Conservation (phyloP, 2,113 vertebrate species). For the Salvelinus namaycush region DNA sequence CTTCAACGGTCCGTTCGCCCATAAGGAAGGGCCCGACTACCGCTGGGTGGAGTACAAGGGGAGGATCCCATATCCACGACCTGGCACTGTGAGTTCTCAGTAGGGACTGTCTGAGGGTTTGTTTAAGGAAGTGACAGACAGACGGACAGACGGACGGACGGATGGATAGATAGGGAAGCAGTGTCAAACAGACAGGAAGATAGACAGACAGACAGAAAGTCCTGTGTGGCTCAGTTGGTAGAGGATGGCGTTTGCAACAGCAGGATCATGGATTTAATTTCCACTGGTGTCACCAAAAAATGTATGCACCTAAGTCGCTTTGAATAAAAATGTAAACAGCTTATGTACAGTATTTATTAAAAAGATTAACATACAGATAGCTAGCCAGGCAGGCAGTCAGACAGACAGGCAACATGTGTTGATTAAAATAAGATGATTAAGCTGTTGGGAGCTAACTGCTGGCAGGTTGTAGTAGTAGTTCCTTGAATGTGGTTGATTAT, state of each 20-base stretch:
- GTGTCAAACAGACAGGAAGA: no score
- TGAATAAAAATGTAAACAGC: no score
- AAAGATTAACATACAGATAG: not conserved
- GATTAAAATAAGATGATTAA: not conserved
- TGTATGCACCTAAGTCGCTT: no score
- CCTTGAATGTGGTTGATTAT: slow-evolving; percentile 34
- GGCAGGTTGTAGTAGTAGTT: not conserved
- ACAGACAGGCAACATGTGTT: not conserved
- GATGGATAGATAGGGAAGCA: no score
- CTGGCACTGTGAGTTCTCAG: slow-evolving; percentile 76
- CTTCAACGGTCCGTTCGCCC: slow-evolving; percentile 84
- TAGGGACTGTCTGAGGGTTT: not conserved
- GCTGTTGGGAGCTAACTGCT: not conserved
- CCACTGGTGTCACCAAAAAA: no score
- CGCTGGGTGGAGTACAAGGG: slow-evolving; percentile 85
- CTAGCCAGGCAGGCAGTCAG: not conserved
- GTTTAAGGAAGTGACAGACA: not conserved
- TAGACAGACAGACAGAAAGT: not conserved
- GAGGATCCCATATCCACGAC: slow-evolving; percentile 82
- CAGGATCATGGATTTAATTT: no score
- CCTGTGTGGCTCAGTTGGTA: no score
- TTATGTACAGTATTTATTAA: no score
- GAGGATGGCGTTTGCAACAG: no score
- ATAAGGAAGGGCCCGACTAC: slow-evolving; percentile 81
- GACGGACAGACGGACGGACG: not conserved